Conservation (phyloP, 2,113 vertebrate species). For the Butorides virescens region DNA sequence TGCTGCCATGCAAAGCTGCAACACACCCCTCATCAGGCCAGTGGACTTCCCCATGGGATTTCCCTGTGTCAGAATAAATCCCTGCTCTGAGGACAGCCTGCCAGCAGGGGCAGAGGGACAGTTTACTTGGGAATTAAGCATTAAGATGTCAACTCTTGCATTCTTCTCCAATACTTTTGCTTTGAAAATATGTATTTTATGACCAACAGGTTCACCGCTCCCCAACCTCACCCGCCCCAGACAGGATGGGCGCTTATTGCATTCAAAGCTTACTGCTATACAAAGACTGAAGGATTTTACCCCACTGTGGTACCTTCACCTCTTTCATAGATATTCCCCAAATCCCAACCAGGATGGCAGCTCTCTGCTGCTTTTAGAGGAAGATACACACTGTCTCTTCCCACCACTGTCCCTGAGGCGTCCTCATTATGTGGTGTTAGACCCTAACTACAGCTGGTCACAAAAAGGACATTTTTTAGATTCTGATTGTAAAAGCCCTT, state of each 20-base stretch:
- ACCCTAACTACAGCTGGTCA: background rate
- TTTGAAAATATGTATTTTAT: background rate
- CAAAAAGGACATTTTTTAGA: background rate
- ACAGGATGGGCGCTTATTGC: background rate
- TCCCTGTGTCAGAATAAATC: background rate
- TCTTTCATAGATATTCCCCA: background rate
- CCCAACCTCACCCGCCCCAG: rapidly evolving
- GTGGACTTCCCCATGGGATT: background rate
- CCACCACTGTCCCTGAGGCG: background rate
- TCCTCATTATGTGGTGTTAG: background rate
- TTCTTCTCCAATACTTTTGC: background rate
- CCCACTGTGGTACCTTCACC: background rate
- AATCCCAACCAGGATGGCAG: background rate
- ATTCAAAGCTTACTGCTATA: background rate
- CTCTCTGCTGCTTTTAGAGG: background rate
- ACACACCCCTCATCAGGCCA: background rate
- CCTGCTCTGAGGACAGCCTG: background rate
- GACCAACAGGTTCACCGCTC: background rate
- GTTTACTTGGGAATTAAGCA: background rate
- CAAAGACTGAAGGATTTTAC: background rate
- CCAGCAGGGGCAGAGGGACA: background rate
- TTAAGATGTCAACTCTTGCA: background rate
- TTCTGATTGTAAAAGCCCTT: background rate
- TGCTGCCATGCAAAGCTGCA: background rate
- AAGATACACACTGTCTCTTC: background rate